phyloP scores from a whole-genome alignment of 2,113 vertebrate species.

The Callorhinus ursinus region DNA sequence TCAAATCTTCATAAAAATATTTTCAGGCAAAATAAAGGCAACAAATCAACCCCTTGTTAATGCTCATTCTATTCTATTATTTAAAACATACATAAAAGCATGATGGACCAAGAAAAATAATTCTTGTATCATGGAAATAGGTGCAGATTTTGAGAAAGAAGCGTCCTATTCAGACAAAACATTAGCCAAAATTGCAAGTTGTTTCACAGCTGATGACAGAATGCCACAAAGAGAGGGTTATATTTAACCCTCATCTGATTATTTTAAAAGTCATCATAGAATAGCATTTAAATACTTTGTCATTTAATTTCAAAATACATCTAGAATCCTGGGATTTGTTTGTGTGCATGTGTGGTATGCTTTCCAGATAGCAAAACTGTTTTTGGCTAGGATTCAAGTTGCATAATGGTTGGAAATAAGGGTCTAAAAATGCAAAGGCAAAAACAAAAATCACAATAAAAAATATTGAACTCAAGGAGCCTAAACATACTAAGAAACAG shows the following conservation, averaged over 20 bases:
- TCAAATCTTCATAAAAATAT: slow-evolving; percentile 79
- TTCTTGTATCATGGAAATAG: background rate
- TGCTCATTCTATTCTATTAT: slow-evolving; percentile 26
- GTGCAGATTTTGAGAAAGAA: background rate
- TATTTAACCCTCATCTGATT: background rate
- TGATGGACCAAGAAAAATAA: background rate
- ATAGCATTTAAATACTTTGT: background rate
- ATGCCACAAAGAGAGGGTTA: background rate
- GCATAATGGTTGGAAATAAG: background rate
- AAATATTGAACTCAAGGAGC: background rate
- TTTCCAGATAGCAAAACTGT: background rate
- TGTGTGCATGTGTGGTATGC: background rate
- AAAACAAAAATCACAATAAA: background rate
- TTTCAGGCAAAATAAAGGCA: slow-evolving; percentile 74
- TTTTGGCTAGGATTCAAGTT: background rate
- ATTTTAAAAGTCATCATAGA: background rate
- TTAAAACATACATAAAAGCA: slow-evolving; percentile 1
- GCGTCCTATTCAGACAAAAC: background rate
- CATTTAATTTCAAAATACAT: slow-evolving; percentile 3
- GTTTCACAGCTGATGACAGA: background rate
- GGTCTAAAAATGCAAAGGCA: background rate
- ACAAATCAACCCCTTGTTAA: background rate
- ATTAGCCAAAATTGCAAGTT: slow-evolving; percentile 1
- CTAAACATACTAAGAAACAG: background rate
- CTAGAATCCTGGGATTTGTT: background rate